Evolutionary conservation across 2,797 vertebrate genomes (phyloP), one percentile per base, ranked within the genome.

Genomic region (Centroberyx gerrardi): DNA sequence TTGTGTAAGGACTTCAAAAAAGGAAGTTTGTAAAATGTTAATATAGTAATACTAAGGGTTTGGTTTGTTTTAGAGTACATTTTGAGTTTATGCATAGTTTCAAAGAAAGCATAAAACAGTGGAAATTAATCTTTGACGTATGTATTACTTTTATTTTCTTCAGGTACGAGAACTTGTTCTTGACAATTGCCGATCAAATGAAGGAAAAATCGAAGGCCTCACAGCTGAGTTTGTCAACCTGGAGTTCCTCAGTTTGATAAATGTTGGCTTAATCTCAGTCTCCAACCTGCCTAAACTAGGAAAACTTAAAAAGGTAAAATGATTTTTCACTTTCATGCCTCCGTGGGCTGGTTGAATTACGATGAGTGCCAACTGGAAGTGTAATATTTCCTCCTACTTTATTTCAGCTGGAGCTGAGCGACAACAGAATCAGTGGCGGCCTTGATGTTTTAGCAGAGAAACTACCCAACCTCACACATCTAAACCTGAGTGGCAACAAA

Each of bases 201-300:
- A 96, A 90, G 97, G 97, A 80, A 96, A 98, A 94, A 97, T 97
- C 10, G 96, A 97, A 92, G 97, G 97, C 64, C 93, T 98, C 87
- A 97, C 97, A 73, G 94, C 92, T 83, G 97, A 97, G 83, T 98
- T 97, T 91, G 94, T 96, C 87, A 97, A 97, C 91, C 93, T 98
- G 92, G 96, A 97, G 92, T 97, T 97, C 88, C 96, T 98, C 93
- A 98, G 97, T 94, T 95, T 97, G 95, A 97, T 98, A 95, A 97
- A 97, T 79, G 97, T 98, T 62, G 92, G 95, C 82, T 93, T 98
- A 94, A 94, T 95, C 62, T 96, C 96, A 59, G 95, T 97, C 78
- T 96, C 96, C 86, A 97, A 97, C 93, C 95, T 98, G 80, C 97
- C 97, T 29, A 96, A 97, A 93, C 94, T 98, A 88, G 95, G 92